phyloP scores from a whole-genome alignment of 2,888 invertebrate species.

The Eilema caniola region DNA sequence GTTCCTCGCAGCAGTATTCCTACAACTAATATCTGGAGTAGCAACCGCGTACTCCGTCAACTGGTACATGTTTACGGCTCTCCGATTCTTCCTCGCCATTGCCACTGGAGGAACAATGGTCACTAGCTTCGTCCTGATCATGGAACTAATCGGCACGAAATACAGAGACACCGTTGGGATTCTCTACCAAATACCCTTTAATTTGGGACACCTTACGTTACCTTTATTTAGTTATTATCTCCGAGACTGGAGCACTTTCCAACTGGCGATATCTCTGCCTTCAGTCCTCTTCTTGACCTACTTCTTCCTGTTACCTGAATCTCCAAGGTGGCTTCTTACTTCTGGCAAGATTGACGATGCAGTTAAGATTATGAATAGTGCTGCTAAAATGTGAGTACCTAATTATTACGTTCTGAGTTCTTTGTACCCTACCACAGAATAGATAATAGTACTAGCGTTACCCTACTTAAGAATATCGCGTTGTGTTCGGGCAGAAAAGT shows the following conservation, averaged over 20 bases:
- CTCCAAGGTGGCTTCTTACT: conserved; percentile 93
- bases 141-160: conserved; percentile 89
- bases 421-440: too few species aligned
- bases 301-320: conserved; percentile 92
- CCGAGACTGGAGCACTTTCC: conserved; percentile 89
- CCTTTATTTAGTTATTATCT: conserved; percentile 89
- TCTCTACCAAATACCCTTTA: conserved; percentile 90
- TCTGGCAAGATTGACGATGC: conserved; percentile 90
- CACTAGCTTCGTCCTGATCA: conserved; percentile 90
- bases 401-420: neutral
- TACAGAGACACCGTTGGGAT: conserved; percentile 90
- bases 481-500: too few species aligned
- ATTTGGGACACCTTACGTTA: conserved; percentile 89
- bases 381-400: conserved; percentile 83
- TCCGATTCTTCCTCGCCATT: conserved; percentile 91
- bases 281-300: conserved; percentile 89
- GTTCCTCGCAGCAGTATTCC: conserved; percentile 90
- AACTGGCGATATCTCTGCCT: conserved; percentile 89
- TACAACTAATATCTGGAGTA: conserved; percentile 91
- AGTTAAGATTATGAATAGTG: conserved; percentile 88
- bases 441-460: too few species aligned
- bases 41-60: conserved; percentile 90
- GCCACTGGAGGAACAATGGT: conserved; percentile 95
- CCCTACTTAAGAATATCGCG: too few species aligned
- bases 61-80: conserved; percentile 88